phyloP scores from a whole-genome alignment of 2,888 invertebrate genomes.

The Pammene fasciana region DNA sequence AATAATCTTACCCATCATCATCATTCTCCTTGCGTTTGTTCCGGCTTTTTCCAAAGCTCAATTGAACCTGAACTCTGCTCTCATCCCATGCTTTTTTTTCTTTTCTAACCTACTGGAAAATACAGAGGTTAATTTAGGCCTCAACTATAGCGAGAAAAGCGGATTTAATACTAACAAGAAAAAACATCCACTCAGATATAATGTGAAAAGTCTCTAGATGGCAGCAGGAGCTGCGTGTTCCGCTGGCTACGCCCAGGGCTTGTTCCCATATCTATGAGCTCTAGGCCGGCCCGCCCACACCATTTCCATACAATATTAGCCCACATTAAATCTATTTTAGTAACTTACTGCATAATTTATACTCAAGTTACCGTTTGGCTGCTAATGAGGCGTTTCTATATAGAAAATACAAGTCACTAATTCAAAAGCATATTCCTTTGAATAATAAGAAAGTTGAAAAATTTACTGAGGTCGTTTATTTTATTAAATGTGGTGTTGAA shows the following conservation, averaged over 20 bases:
- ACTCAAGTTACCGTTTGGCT: slow-evolving; percentile 4
- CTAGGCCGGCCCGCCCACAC: slow-evolving; percentile 32
- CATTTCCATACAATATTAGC: slow-evolving; percentile 35
- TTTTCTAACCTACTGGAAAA: too few species aligned
- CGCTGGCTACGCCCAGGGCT: slow-evolving; percentile 28
- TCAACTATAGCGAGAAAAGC: too few species aligned
- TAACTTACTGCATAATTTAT: slow-evolving; percentile 32
- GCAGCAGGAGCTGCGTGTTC: slow-evolving; percentile 26
- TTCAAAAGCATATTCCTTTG: not conserved
- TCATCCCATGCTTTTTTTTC: too few species aligned
- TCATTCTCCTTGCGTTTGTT: too few species aligned
- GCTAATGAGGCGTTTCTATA: not conserved
- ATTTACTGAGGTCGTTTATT: too few species aligned
- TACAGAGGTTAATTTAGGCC: too few species aligned
- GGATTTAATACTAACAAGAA: too few species aligned
- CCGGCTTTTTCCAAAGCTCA: too few species aligned
- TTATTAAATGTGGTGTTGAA: too few species aligned
- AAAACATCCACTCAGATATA: not conserved
- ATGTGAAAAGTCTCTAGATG: slow-evolving; percentile 4
- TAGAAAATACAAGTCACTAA: not conserved
- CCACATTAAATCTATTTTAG: slow-evolving; percentile 35
- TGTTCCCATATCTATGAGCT: slow-evolving; percentile 39
- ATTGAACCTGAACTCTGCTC: too few species aligned
- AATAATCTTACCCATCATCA: too few species aligned
- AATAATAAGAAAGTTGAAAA: too few species aligned